Evolutionary conservation across 2,888 invertebrate genomes (phyloP).

Genomic region (Helicoverpa assulta): DNA sequence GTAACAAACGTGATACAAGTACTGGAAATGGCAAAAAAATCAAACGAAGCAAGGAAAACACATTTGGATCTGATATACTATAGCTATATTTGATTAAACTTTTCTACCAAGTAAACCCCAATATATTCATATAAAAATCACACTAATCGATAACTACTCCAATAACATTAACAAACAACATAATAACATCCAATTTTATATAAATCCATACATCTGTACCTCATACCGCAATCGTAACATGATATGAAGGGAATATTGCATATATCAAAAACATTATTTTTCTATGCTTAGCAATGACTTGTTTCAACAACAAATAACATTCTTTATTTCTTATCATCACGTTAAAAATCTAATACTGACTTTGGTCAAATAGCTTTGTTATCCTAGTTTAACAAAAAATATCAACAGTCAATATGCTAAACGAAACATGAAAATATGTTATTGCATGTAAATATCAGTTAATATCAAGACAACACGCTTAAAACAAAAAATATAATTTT

Average conservation of each 20-base stretch:
- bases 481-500: slow-evolving; percentile 78
- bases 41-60: slow-evolving; percentile 74
- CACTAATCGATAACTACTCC: slow-evolving; percentile 87
- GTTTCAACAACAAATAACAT: slow-evolving; percentile 82
- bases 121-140: slow-evolving; percentile 91
- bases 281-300: slow-evolving; percentile 83
- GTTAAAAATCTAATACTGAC: slow-evolving; percentile 89
- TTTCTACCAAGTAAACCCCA: slow-evolving; percentile 90
- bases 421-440: slow-evolving; percentile 82
- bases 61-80: slow-evolving; percentile 75
- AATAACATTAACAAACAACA: slow-evolving; percentile 90
- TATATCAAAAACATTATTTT: slow-evolving; percentile 73
- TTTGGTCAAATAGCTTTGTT: slow-evolving; percentile 91
- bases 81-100: slow-evolving; percentile 88
- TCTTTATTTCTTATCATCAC: slow-evolving; percentile 80
- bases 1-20: slow-evolving; percentile 56
- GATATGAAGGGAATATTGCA: slow-evolving; percentile 86
- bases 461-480: slow-evolving; percentile 81
- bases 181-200: slow-evolving; percentile 81
- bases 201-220: slow-evolving; percentile 81
- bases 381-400: slow-evolving; percentile 89
- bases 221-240: slow-evolving; percentile 78
- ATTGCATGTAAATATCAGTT: slow-evolving; percentile 88
- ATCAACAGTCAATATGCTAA: slow-evolving; percentile 89
- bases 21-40: slow-evolving; percentile 54